Base-by-base conservation (phyloP, 2,888 invertebrate genomes). In the Cheilosia vernalis region DNA sequence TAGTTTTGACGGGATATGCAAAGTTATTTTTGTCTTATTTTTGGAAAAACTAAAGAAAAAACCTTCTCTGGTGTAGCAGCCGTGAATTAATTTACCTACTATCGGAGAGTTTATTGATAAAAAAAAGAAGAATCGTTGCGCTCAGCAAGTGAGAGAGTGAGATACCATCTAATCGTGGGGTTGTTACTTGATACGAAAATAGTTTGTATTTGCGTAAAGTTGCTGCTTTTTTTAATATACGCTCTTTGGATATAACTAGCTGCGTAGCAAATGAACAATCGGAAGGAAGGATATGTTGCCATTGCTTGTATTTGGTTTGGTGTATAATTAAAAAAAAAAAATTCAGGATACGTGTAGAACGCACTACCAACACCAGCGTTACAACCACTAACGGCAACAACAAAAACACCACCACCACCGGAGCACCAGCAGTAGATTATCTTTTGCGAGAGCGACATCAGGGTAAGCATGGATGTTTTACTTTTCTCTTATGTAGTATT, bases 131-230 rank as follows among this genome's bases (percentile, higher is more conserved):
- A 64, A 76, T 69, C 64, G 53, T 81, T 44, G 44, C 67, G 49
- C 72, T 72, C 47, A 64, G 66, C 47, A 60, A 56, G 67, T 56
- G 66, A 63, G 78, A 67, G 73, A 79, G 67, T 83, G 44, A 73
- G 67, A 63, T 79, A 84, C 67, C 69, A 74, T 84, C 67, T 79
- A 70, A 83, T 83, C 77, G 77, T 63, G 49, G 27, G 61, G 53
- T 78, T 55, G 51, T 51, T 83, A 77, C 37, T 76, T 24, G 51
- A 72, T 66, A 78, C 60, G 78, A 66, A 61, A 83, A 66, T 83
- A 72, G 72, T 70, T 70, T 40, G 51, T 30, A 66, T 37, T 77
- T 77, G 77, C 72, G 77, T 83, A 70, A 83, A 83, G 78, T 72
- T 58, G 58, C 33, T 56, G 56, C 27, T 60, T 42, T 63, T 49